Percentiles rank a stretch among this genome's conserved stretches.
Conservation (phyloP, 1,140 invertebrate species). For the Dryas iulia region DNA sequence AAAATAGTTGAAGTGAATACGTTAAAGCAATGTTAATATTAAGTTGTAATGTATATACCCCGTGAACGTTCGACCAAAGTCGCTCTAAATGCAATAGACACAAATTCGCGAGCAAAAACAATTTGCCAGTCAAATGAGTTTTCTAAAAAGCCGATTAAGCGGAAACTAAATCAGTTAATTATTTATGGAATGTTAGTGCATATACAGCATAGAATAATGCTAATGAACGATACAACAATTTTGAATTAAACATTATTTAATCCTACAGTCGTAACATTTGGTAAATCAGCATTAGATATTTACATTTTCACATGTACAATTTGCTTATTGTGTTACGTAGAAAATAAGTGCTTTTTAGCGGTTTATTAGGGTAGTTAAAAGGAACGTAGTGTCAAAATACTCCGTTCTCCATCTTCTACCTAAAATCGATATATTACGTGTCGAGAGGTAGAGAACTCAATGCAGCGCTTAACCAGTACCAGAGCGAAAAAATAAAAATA, state of each 20-base stretch:
- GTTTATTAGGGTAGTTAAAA: too few relatives aligned
- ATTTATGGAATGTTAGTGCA: constrained; percentile 54
- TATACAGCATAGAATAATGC: constrained; percentile 43
- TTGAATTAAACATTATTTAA: constrained; percentile 30
- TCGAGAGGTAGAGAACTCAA: too few relatives aligned
- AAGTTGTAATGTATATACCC: not conserved
- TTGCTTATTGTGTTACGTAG: not conserved
- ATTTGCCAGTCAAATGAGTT: constrained; percentile 75
- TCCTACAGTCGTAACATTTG: constrained; percentile 15
- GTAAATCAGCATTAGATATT: constrained; percentile 26
- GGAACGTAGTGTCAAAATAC: too few relatives aligned
- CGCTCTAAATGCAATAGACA: constrained; percentile 2
- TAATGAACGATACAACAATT: constrained; percentile 39
- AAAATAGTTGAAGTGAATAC: too few relatives aligned
- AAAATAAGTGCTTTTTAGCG: too few relatives aligned
- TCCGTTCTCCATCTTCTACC: too few relatives aligned
- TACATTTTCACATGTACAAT: not conserved
- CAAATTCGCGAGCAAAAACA: constrained; percentile 52
- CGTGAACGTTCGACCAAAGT: not conserved
- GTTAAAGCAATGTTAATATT: not conserved
- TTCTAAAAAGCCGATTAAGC: constrained; percentile 77
- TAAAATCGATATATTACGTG: too few relatives aligned
- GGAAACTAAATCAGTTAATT: constrained; percentile 73
- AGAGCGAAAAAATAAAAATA: too few relatives aligned
- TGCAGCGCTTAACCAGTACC: too few relatives aligned